Conservation (phyloP, 2,113 vertebrate species). For the Gavialis gangeticus region DNA sequence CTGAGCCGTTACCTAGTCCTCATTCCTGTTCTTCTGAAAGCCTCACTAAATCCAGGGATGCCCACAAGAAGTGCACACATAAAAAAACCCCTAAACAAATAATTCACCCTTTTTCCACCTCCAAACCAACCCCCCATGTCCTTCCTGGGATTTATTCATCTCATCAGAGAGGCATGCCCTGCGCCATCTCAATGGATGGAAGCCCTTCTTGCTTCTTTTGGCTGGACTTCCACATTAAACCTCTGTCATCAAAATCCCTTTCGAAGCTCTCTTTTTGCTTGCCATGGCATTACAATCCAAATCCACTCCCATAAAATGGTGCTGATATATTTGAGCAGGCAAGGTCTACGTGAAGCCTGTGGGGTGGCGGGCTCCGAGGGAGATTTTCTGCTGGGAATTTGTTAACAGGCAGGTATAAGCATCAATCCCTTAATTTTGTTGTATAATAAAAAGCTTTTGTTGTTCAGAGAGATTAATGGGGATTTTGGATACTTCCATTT, state of each 20-base stretch:
- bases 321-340: not conserved
- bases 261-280: not conserved
- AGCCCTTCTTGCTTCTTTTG: not conserved
- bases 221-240: not conserved
- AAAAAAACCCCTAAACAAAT: not conserved
- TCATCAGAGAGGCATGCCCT: rapidly evolving
- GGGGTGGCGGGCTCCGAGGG: not conserved
- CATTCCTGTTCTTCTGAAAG: not conserved
- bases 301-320: not conserved
- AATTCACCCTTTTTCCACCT: too few species aligned
- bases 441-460: not conserved
- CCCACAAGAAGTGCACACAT: not conserved
- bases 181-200: not conserved
- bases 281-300: not conserved
- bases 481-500: not conserved
- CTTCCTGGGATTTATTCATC: not conserved
- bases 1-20: not conserved
- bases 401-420: not conserved
- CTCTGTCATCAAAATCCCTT: not conserved
- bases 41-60: not conserved
- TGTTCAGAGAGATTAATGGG: not conserved
- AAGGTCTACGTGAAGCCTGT: not conserved
- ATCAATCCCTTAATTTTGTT: not conserved
- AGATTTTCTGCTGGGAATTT: not conserved
- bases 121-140: too few species aligned